Conservation (phyloP, 2,888 invertebrate species). For the Zygogramma bicolorata region DNA sequence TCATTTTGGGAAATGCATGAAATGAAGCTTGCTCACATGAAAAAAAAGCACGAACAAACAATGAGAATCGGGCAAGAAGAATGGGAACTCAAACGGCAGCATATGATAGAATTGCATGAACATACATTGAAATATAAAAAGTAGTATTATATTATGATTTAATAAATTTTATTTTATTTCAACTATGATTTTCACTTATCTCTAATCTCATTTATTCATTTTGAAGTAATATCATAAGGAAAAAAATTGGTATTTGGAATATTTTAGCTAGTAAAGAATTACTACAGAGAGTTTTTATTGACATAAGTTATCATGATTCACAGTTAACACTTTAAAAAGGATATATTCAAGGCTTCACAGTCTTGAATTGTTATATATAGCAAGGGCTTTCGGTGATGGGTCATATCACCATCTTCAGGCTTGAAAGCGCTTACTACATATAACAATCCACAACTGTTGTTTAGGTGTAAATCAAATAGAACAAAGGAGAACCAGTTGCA, state of each 20-base stretch:
- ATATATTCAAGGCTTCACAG: background rate
- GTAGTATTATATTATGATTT: background rate
- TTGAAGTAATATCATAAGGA: background rate
- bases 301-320: background rate
- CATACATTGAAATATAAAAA: background rate
- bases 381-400: too few relatives aligned
- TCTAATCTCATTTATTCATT: background rate
- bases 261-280: background rate
- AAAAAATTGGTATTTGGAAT: background rate
- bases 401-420: too few relatives aligned
- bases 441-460: background rate
- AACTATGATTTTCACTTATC: background rate
- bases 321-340: background rate
- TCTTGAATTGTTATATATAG: too few relatives aligned
- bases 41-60: background rate
- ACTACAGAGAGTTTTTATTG: background rate
- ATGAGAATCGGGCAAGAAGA: background rate
- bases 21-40: background rate
- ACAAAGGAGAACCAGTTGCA: background rate
- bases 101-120: background rate
- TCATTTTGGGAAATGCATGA: background rate
- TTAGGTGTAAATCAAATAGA: background rate
- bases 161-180: background rate
- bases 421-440: too few relatives aligned
- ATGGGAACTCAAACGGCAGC: background rate